phyloP scores from a whole-genome alignment of 1,140 invertebrate genomes.

The Camponotus vicinus region DNA sequence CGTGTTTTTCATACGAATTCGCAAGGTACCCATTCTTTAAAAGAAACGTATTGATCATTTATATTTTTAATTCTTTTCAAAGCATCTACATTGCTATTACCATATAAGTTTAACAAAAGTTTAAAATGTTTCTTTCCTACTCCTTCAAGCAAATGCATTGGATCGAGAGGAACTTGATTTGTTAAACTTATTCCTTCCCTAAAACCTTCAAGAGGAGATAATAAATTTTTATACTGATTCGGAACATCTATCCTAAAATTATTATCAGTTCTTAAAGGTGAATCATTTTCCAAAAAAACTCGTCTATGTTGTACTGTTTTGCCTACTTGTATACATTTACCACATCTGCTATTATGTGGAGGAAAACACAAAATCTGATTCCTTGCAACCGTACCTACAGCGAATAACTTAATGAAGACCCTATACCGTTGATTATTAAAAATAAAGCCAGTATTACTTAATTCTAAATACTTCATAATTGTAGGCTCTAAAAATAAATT shows the following conservation, averaged over 20 bases:
- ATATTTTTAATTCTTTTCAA: conserved; percentile 12
- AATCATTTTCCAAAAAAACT: not conserved
- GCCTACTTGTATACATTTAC: not conserved
- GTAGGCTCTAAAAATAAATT: conserved; percentile 2
- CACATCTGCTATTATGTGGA: conserved; percentile 5
- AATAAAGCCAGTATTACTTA: conserved; percentile 14
- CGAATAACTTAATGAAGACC: not conserved
- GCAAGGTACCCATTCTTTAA: conserved; percentile 1
- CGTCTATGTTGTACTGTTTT: not conserved
- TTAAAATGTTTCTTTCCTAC: conserved; percentile 12
- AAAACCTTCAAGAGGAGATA: not conserved
- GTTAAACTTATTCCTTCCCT: not conserved
- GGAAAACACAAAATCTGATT: conserved; percentile 1
- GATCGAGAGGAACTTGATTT: not conserved
- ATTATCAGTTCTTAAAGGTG: conserved; percentile 9
- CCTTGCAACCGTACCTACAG: conserved; percentile 1
- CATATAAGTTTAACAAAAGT: not conserved
- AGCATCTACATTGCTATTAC: not conserved
- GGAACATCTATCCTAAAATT: conserved; percentile 13
- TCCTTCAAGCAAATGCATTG: conserved; percentile 14
- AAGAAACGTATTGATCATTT: conserved; percentile 1
- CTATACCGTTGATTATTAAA: conserved; percentile 10
- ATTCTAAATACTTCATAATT: conserved; percentile 3
- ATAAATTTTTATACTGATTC: not conserved
- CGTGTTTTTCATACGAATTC: conserved; percentile 13